Evolutionary conservation across 2,888 invertebrate species (phyloP).

Genomic region (Nymphalis urticae): DNA sequence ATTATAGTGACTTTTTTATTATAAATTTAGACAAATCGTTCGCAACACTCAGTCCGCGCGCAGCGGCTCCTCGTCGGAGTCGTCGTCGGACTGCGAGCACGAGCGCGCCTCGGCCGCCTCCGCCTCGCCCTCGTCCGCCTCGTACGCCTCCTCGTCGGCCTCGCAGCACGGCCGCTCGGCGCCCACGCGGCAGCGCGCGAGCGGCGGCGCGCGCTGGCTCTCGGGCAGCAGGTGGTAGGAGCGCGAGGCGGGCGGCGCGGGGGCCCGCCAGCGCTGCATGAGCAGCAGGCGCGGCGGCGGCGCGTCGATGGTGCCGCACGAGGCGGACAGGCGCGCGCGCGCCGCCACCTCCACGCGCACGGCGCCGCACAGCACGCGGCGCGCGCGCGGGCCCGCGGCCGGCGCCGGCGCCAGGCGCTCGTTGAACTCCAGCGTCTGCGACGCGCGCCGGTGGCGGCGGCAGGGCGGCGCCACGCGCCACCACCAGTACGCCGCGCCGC

Average conservation of each 20-base stretch:
- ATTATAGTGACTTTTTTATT: too few species aligned
- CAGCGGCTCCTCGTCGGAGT: conserved; percentile 22
- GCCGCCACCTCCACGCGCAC: conserved; percentile 37
- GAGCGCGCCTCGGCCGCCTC: conserved; percentile 29
- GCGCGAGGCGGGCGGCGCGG: conserved; percentile 31
- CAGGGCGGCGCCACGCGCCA: conserved; percentile 44
- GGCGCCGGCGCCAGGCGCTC: conserved; percentile 46
- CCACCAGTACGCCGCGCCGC: conserved; percentile 42
- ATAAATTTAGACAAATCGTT: too few species aligned
- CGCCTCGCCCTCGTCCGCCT: conserved; percentile 38
- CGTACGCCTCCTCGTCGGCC: conserved; percentile 33
- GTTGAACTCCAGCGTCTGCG: conserved; percentile 68
- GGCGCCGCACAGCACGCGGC: conserved; percentile 26
- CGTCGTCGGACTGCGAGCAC: conserved; percentile 29
- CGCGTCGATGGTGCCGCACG: conserved; percentile 82
- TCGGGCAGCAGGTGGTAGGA: conserved; percentile 51
- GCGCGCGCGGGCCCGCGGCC: not conserved
- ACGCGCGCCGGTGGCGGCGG: conserved; percentile 49
- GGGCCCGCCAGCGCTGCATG: conserved; percentile 44
- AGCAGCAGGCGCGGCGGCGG: conserved; percentile 52
- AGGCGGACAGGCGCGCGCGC: conserved; percentile 76
- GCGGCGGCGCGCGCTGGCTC: conserved; percentile 60
- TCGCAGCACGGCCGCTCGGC: conserved; percentile 36
- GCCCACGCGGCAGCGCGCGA: conserved; percentile 68
- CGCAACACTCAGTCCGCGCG: conserved; percentile 6